phyloP scores from a whole-genome alignment of 2,113 vertebrate genomes.

The Paramormyrops kingsleyae region DNA sequence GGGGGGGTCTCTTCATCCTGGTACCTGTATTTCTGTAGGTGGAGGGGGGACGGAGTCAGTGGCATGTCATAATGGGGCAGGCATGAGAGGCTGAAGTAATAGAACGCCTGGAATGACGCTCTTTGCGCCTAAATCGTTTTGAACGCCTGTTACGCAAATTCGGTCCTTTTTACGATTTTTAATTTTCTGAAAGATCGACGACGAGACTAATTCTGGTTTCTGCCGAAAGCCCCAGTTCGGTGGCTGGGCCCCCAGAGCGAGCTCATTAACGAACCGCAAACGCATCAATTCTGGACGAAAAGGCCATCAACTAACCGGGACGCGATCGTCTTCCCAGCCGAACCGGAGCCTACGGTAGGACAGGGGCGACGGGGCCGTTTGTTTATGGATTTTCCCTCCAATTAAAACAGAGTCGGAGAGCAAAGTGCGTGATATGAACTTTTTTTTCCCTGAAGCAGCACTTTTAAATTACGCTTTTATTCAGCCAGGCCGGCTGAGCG shows the following conservation, averaged over 20 bases:
- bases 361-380: background rate
- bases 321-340: background rate
- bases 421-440: background rate
- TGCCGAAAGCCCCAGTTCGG: background rate
- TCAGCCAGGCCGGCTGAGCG: background rate
- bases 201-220: background rate
- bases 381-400: background rate
- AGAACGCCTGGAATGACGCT: background rate
- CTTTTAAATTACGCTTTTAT: background rate
- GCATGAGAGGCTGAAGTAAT: background rate
- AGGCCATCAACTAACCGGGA: background rate
- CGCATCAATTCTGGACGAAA: background rate
- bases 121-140: background rate
- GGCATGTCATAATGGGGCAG: background rate
- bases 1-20: slow-evolving; percentile 66
- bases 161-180: background rate
- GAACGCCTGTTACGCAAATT: background rate
- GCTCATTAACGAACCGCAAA: background rate
- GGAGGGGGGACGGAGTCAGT: background rate
- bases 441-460: background rate
- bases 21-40: slow-evolving; percentile 66
- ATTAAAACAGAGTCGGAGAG: background rate
- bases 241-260: background rate
- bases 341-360: background rate
- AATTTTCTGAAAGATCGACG: background rate